A percentile compares a stretch with the other conserved stretches of the same genome.
Conservation (phyloP, 2,797 vertebrate genomes). For the Sciurus carolinensis region DNA sequence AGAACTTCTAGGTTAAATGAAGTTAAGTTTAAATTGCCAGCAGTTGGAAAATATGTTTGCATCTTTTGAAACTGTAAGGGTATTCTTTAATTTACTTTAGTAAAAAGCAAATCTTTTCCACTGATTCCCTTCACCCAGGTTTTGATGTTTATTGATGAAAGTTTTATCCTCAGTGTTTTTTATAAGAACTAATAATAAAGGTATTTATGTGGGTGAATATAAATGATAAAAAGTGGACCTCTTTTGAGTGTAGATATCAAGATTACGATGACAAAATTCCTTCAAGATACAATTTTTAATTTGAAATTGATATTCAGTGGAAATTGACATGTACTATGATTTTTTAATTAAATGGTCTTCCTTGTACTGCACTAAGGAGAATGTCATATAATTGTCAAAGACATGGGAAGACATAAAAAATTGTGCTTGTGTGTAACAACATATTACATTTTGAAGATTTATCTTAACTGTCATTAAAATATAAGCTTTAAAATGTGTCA, state of each 20-base stretch:
- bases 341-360: constrained; percentile 49
- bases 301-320: constrained; percentile 42
- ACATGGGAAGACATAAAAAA: constrained; percentile 45
- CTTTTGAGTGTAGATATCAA: background rate
- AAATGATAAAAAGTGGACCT: constrained; percentile 34
- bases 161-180: constrained; percentile 62
- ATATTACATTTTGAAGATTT: constrained; percentile 65
- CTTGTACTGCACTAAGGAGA: background rate
- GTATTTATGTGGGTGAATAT: background rate
- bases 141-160: constrained; percentile 65
- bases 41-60: constrained; percentile 28
- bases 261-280: constrained; percentile 54
- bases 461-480: background rate
- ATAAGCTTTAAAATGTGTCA: background rate
- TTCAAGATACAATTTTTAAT: constrained; percentile 66
- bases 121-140: background rate
- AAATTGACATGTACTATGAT: constrained; percentile 11
- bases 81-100: constrained; percentile 45
- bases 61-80: constrained; percentile 50
- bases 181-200: constrained; percentile 44
- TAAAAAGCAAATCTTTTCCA: constrained; percentile 26
- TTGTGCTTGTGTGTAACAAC: constrained; percentile 7
- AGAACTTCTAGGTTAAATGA: constrained; percentile 53
- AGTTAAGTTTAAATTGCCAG: constrained; percentile 63
- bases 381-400: background rate